phyloP scores from a whole-genome alignment of 37 sponge, comb jelly and placozoan species.

The Corticium candelabrum region DNA sequence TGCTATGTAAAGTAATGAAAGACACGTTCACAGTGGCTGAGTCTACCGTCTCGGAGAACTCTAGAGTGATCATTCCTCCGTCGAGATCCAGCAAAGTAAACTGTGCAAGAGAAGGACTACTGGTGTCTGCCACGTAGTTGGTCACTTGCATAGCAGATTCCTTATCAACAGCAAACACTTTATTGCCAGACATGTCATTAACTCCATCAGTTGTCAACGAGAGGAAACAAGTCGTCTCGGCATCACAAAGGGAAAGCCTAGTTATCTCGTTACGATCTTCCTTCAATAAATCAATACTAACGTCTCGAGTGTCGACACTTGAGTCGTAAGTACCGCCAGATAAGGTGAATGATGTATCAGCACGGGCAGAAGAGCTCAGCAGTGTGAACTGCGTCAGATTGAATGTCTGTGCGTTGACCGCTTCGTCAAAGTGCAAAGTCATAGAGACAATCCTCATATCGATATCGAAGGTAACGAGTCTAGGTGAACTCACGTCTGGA shows the following conservation, averaged over 20 bases:
- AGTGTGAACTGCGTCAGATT: slow-evolving; percentile 7
- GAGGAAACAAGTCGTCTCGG: slow-evolving; percentile 38
- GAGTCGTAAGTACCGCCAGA: slow-evolving; percentile 49
- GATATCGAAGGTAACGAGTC: slow-evolving; percentile 37
- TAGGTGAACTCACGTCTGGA: slow-evolving; percentile 47
- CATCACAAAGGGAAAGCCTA: slow-evolving; percentile 45
- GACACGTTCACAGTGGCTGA: slow-evolving; percentile 29
- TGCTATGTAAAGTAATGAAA: slow-evolving; percentile 51
- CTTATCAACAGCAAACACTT: slow-evolving; percentile 20
- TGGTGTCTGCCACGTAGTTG: slow-evolving; percentile 26
- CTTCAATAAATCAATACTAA: slow-evolving; percentile 18
- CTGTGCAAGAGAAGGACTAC: slow-evolving; percentile 27
- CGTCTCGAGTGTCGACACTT: slow-evolving; percentile 40
- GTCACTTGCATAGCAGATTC: not conserved
- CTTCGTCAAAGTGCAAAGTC: slow-evolving; percentile 1
- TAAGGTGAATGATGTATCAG: slow-evolving; percentile 18
- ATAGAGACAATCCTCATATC: slow-evolving; percentile 49
- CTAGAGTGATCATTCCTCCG: slow-evolving; percentile 44
- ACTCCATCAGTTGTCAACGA: slow-evolving; percentile 40
- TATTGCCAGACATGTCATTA: slow-evolving; percentile 74
- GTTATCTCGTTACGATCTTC: slow-evolving; percentile 67
- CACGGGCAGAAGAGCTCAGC: slow-evolving; percentile 6
- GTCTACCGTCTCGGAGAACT: slow-evolving; percentile 72
- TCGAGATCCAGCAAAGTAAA: slow-evolving; percentile 65
- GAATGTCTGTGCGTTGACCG: slow-evolving; percentile 14